These are phyloP conservation scores for Bos indicus DNA, from an alignment of 2,113 vertebrate species.

Conservation along the genomic window DNA sequence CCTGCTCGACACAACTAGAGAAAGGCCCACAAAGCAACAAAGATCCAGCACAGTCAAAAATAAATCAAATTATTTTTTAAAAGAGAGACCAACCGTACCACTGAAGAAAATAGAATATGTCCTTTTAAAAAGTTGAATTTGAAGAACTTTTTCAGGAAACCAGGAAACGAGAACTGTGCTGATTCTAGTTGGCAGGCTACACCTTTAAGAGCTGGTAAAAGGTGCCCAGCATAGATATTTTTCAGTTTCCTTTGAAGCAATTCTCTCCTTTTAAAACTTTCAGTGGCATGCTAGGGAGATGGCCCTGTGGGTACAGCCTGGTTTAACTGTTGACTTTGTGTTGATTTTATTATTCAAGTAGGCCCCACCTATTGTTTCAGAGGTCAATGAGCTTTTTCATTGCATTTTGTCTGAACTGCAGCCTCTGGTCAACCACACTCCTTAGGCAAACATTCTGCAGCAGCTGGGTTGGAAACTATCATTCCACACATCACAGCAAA, in stretches of 20 bases:
- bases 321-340: conserved; percentile 49
- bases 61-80: neutral
- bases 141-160: neutral
- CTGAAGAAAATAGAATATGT: neutral
- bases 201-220: neutral
- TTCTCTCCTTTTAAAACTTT: conserved; percentile 39
- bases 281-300: conserved; percentile 3
- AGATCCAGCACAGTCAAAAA: neutral
- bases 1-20: neutral
- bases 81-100: neutral
- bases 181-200: neutral
- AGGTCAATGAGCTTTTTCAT: conserved; percentile 54
- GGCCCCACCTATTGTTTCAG: conserved; percentile 57
- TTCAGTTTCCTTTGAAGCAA: conserved; percentile 20
- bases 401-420: conserved; percentile 36
- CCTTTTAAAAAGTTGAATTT: neutral
- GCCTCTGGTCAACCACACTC: neutral
- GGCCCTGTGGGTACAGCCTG: conserved; percentile 25
- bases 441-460: conserved; percentile 76
- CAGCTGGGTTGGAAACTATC: conserved; percentile 75
- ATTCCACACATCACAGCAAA: conserved; percentile 78
- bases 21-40: neutral
- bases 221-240: neutral
- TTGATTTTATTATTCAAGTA: conserved; percentile 55
- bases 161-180: neutral